Evolutionary conservation across 35 echinoderm and acorn worm genomes (phyloP).

Genomic region (Apostichopus japonicus): DNA sequence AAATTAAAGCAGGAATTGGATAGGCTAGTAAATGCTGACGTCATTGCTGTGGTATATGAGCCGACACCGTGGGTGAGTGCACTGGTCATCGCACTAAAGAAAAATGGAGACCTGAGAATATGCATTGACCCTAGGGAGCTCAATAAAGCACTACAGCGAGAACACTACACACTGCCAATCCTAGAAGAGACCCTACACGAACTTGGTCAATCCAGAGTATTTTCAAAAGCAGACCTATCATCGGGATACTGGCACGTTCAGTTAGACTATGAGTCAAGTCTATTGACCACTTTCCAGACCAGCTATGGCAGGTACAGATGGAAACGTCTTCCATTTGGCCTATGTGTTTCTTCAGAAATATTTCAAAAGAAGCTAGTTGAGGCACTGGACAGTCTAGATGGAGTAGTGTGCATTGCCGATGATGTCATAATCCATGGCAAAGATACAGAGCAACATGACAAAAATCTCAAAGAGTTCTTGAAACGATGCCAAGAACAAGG

Average conservation of each 20-base stretch:
- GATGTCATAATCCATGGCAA: not conserved
- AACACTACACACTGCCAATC: too few relatives aligned
- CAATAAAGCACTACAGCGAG: slow-evolving; percentile 41
- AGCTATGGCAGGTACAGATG: slow-evolving; percentile 66
- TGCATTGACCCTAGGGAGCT: slow-evolving; percentile 46
- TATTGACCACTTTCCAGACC: slow-evolving; percentile 76
- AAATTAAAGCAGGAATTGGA: slow-evolving; percentile 52
- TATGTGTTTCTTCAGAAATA: slow-evolving; percentile 62
- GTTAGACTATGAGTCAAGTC: slow-evolving; percentile 67
- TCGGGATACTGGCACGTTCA: slow-evolving; percentile 58
- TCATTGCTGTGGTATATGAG: slow-evolving; percentile 39
- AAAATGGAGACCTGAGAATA: slow-evolving; percentile 42
- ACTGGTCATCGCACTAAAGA: slow-evolving; percentile 20
- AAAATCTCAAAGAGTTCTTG: slow-evolving; percentile 32
- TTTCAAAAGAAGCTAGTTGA: slow-evolving; percentile 68
- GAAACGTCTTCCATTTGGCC: too few relatives aligned
- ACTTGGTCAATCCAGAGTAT: slow-evolving; percentile 51
- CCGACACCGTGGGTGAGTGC: slow-evolving; percentile 51
- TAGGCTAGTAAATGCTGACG: slow-evolving; percentile 13
- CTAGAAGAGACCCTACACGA: slow-evolving; percentile 47
- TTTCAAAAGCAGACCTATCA: slow-evolving; percentile 57
- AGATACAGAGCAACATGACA: slow-evolving; percentile 29
- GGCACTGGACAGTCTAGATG: slow-evolving; percentile 47
- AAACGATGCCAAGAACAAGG: slow-evolving; percentile 36
- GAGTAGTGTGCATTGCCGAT: not conserved